These are phyloP conservation scores for Plutomurus gul DNA, from an alignment of 1,140 invertebrate genomes.

Conservation along the genomic window DNA sequence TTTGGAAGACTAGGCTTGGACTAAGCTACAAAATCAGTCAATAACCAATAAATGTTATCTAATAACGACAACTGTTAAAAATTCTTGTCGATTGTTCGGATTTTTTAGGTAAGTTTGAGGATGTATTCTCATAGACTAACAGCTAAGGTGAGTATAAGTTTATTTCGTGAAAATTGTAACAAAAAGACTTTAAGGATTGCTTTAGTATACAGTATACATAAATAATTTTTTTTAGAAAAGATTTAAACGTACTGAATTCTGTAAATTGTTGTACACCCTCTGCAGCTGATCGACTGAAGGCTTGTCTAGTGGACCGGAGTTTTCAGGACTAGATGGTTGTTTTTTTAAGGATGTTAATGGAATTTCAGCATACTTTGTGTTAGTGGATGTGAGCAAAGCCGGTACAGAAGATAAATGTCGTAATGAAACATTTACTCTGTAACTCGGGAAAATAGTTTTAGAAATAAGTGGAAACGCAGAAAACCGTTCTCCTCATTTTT, in stretches of 20 bases:
- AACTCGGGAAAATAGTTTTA: neutral
- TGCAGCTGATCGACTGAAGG: conserved; percentile 57
- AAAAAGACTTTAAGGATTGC: neutral
- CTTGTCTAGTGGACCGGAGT: conserved; percentile 37
- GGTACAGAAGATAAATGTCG: neutral
- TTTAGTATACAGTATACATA: too few relatives aligned
- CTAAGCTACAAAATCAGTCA: too few relatives aligned
- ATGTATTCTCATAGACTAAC: too few relatives aligned
- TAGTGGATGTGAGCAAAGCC: neutral
- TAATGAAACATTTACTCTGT: neutral
- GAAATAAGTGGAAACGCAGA: neutral
- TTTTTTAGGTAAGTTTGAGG: too few relatives aligned
- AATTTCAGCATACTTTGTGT: neutral
- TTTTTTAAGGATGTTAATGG: neutral
- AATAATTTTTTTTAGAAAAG: too few relatives aligned
- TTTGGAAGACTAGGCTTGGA: too few relatives aligned
- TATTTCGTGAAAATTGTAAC: neutral
- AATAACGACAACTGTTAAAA: too few relatives aligned
- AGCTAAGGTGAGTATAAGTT: too few relatives aligned
- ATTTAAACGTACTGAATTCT: conserved; percentile 57
- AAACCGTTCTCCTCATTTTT: neutral
- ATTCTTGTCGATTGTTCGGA: too few relatives aligned
- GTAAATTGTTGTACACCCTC: conserved; percentile 56
- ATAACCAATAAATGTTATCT: too few relatives aligned
- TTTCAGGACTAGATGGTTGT: neutral